phyloP scores from a whole-genome alignment of 2,888 invertebrate species.

The Orchesella flavescens region DNA sequence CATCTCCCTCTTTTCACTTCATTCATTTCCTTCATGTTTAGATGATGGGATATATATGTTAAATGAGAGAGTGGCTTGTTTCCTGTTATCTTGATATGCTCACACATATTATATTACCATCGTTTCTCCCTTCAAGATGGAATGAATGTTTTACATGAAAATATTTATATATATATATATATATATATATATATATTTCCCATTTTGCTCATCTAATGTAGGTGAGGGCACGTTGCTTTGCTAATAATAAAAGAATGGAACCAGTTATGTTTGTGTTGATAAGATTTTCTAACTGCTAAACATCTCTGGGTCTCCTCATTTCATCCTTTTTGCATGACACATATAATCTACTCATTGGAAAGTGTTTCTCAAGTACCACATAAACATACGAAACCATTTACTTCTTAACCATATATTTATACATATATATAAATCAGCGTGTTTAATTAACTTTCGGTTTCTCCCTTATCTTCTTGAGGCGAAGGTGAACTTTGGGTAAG shows the following conservation, averaged over 20 bases:
- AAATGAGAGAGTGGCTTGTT: not conserved
- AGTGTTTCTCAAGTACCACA: constrained; percentile 9
- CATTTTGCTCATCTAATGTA: not conserved
- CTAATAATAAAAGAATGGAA: not conserved
- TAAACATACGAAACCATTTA: not conserved
- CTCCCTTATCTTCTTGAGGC: constrained; percentile 4
- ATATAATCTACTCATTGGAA: constrained; percentile 15
- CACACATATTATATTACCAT: not conserved
- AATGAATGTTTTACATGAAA: not conserved
- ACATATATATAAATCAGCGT: constrained; percentile 46
- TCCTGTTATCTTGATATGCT: not conserved
- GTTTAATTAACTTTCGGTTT: constrained; percentile 51
- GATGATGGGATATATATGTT: too few relatives aligned
- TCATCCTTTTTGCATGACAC: not conserved
- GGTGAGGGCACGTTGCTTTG: not conserved
- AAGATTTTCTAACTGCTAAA: not conserved
- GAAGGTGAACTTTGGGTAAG: not conserved
- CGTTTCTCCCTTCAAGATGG: not conserved
- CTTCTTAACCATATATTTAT: too few relatives aligned
- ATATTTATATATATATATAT: too few relatives aligned
- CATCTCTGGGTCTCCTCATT: not conserved
- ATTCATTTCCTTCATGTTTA: not conserved
- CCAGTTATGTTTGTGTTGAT: not conserved
- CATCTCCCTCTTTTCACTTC: not conserved
- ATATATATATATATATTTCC: too few relatives aligned